phyloP scores from a whole-genome alignment of 2,113 vertebrate genomes.

The Penelope pileata region DNA sequence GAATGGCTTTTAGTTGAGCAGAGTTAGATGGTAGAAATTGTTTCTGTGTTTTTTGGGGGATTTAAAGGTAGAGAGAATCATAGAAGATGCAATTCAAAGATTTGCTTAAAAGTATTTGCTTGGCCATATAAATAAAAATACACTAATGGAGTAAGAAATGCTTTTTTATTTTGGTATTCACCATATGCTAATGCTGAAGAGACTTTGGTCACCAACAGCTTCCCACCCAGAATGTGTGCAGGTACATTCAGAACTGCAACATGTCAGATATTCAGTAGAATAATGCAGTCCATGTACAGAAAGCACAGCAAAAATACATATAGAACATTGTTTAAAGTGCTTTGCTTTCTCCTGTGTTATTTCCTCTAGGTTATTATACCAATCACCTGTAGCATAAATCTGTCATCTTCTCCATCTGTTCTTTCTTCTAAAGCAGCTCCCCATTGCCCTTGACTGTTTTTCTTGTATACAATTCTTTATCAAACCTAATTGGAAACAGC shows the following conservation, averaged over 20 bases:
- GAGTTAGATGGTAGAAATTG: not conserved
- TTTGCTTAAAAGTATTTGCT: not conserved
- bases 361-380: constrained; percentile 31
- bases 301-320: not conserved
- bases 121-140: not conserved
- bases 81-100: not conserved
- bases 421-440: constrained; percentile 8
- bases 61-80: not conserved
- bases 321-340: not conserved
- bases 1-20: not conserved
- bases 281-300: not conserved
- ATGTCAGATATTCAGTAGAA: not conserved
- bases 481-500: constrained; percentile 32
- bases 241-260: not conserved
- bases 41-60: not conserved
- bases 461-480: constrained; percentile 10
- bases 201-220: not conserved
- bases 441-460: not conserved
- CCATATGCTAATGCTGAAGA: not conserved
- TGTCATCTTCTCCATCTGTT: constrained; percentile 23
- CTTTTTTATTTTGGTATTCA: not conserved
- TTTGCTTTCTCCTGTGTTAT: not conserved
- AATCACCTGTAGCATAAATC: constrained; percentile 56
- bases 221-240: not conserved
- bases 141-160: not conserved